Evolutionary conservation across 2,113 vertebrate species (phyloP).

Genomic region (Psittacus erithacus): DNA sequence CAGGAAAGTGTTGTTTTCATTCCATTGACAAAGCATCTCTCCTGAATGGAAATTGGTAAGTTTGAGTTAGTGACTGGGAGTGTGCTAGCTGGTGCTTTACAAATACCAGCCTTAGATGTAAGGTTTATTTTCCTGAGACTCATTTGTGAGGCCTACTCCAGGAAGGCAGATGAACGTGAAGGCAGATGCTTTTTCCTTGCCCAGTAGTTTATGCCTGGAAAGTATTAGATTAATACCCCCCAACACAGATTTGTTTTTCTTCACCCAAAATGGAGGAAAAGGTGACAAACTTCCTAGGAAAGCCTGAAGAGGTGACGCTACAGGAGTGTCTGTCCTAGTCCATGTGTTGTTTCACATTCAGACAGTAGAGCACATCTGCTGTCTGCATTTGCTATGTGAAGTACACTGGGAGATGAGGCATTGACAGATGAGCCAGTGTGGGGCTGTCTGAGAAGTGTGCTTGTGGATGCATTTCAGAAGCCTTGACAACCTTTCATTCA

Average conservation of each 20-base stretch:
- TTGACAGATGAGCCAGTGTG: background rate
- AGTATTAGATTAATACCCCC: background rate
- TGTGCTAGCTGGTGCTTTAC: background rate
- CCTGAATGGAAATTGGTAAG: background rate
- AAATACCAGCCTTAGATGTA: fast-evolving
- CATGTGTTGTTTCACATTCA: no score
- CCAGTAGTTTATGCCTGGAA: background rate
- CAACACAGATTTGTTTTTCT: background rate
- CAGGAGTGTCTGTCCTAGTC: background rate
- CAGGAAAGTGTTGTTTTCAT: background rate
- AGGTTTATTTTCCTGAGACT: background rate
- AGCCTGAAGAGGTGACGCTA: fast-evolving
- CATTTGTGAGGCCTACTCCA: background rate
- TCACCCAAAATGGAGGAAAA: background rate
- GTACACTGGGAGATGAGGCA: background rate
- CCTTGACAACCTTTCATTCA: background rate
- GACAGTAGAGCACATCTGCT: background rate
- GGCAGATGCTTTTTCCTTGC: background rate
- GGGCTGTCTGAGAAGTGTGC: background rate
- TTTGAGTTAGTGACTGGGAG: background rate
- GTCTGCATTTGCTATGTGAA: fast-evolving
- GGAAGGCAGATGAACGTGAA: background rate
- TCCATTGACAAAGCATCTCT: background rate
- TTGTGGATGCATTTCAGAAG: background rate
- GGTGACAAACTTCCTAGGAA: fast-evolving